phyloP scores from a whole-genome alignment of 2,888 invertebrate species.

The Pammene aurita region DNA sequence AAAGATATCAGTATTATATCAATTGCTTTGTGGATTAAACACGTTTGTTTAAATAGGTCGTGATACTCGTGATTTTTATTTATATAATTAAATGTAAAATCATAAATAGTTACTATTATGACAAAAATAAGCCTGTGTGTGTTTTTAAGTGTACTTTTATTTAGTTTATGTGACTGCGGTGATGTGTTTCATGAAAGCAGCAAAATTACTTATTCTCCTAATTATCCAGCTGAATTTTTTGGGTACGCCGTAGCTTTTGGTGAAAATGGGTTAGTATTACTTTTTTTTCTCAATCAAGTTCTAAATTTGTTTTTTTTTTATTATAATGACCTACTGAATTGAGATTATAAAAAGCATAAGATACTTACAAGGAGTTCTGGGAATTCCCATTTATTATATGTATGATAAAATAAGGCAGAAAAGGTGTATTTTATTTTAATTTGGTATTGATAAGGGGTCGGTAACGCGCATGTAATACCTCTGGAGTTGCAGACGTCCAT shows the following conservation, averaged over 20 bases:
- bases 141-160: neutral
- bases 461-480: too few species aligned
- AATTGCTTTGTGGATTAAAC: neutral
- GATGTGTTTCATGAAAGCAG: conserved; percentile 35
- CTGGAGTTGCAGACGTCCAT: too few species aligned
- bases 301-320: neutral
- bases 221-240: conserved; percentile 33
- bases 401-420: too few species aligned
- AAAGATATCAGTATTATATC: neutral
- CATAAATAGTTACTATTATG: neutral
- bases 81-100: neutral
- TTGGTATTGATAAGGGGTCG: too few species aligned
- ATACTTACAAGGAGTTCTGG: too few species aligned
- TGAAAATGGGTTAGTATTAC: conserved; percentile 11
- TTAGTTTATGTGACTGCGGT: conserved; percentile 2
- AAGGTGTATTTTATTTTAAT: too few species aligned
- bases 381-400: too few species aligned
- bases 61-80: neutral
- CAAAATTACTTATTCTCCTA: conserved; percentile 28
- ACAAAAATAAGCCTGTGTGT: neutral
- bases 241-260: conserved; percentile 35
- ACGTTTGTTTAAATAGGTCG: neutral
- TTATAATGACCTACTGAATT: too few species aligned
- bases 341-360: too few species aligned
- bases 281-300: neutral